phyloP scores from a whole-genome alignment of 2,797 vertebrate genomes.

The Sebastes umbrosus region DNA sequence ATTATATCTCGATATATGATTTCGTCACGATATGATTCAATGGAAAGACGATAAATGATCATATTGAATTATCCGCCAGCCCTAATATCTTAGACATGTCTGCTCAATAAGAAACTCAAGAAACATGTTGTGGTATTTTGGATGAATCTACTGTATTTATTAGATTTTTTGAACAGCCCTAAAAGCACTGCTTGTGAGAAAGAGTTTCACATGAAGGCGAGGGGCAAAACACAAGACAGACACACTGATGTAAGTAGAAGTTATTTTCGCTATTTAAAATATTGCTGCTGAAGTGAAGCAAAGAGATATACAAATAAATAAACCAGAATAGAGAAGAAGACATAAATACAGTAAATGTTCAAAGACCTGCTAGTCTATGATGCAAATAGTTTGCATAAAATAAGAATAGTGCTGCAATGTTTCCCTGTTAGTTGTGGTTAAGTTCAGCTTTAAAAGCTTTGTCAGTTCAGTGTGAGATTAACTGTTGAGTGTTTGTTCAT shows the following conservation, averaged over 20 bases:
- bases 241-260: slow-evolving; percentile 52
- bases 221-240: slow-evolving; percentile 52
- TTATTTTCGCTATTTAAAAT: slow-evolving; percentile 39
- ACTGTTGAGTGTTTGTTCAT: slow-evolving; percentile 17
- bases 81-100: neutral
- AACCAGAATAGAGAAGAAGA: slow-evolving; percentile 57
- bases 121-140: slow-evolving; percentile 9
- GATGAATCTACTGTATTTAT: slow-evolving; percentile 69
- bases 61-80: neutral
- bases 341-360: slow-evolving; percentile 67
- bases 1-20: too few species aligned
- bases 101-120: neutral
- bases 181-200: slow-evolving; percentile 39
- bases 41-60: too few species aligned
- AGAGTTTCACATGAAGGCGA: slow-evolving; percentile 31
- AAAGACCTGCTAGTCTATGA: slow-evolving; percentile 57
- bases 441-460: slow-evolving; percentile 77
- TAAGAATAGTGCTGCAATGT: slow-evolving; percentile 35
- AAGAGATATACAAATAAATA: slow-evolving; percentile 78
- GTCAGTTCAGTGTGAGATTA: slow-evolving; percentile 63
- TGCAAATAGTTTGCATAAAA: slow-evolving; percentile 33
- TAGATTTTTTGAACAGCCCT: slow-evolving; percentile 54
- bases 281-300: slow-evolving; percentile 26
- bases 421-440: slow-evolving; percentile 74
- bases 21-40: too few species aligned